Percentiles rank a stretch among this genome's conserved stretches.
These are phyloP conservation scores for Pan paniscus DNA, from an alignment of 2,113 vertebrate genomes.

Conservation along the genomic window DNA sequence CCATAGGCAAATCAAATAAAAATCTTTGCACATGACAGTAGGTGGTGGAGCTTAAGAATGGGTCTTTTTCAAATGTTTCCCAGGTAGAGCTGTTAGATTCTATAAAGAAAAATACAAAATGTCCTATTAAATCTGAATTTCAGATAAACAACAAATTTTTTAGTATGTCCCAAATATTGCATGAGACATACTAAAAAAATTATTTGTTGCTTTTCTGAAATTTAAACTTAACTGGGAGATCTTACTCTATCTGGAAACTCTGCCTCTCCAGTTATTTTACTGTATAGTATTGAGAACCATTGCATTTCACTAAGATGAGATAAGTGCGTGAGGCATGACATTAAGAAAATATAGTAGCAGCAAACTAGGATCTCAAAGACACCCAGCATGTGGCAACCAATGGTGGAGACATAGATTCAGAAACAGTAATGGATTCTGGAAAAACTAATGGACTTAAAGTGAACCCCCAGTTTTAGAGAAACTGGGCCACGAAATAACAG, in stretches of 20 bases:
- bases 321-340: not conserved
- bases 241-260: not conserved
- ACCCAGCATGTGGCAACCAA: not conserved
- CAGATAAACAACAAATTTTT: not conserved
- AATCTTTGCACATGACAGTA: not conserved
- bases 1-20: not conserved
- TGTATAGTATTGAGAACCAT: not conserved
- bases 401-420: not conserved
- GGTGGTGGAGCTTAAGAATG: not conserved
- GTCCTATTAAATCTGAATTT: not conserved
- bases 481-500: not conserved
- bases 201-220: not conserved
- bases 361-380: not conserved
- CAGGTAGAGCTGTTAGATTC: not conserved
- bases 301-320: not conserved
- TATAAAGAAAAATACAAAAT: slow-evolving; percentile 2
- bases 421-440: not conserved
- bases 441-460: not conserved
- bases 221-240: not conserved
- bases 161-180: not conserved
- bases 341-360: not conserved
- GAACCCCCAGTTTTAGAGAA: not conserved
- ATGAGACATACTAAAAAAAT: not conserved
- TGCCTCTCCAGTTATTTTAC: not conserved
- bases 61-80: not conserved